Percentiles rank a stretch among this genome's conserved stretches.
These are phyloP conservation scores for Lagopus muta DNA, from an alignment of 2,113 vertebrate genomes.

Conservation along the genomic window DNA sequence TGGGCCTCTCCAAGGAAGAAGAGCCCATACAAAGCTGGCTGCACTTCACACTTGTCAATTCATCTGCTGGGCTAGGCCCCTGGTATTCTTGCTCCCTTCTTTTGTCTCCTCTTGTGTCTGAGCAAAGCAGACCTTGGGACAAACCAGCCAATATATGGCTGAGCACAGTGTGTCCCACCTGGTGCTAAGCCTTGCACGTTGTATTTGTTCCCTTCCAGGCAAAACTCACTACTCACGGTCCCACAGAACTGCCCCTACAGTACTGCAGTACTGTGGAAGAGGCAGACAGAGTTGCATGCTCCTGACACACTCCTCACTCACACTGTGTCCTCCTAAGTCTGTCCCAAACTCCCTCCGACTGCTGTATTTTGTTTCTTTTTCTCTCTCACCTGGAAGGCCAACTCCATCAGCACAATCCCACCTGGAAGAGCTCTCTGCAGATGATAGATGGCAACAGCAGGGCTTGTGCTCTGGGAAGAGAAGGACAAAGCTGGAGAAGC, in stretches of 20 bases:
- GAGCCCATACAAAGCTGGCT: neutral
- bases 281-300: neutral
- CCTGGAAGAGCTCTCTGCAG: conserved; percentile 95
- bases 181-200: neutral
- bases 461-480: conserved; percentile 78
- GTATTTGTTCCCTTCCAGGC: neutral
- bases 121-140: neutral
- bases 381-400: conserved; percentile 91
- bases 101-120: neutral
- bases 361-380: neutral
- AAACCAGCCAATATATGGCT: neutral
- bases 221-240: neutral
- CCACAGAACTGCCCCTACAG: neutral
- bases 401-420: conserved; percentile 95
- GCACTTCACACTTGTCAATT: neutral
- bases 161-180: neutral
- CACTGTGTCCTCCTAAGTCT: neutral
- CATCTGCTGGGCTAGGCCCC: neutral
- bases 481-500: neutral
- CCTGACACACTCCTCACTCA: neutral
- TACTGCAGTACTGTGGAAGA: neutral
- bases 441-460: conserved; percentile 85
- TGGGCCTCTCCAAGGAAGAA: neutral
- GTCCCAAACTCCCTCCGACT: neutral
- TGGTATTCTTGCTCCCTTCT: neutral